Percentiles rank a stretch among this genome's conserved stretches.
phyloP scores from a whole-genome alignment of 1,140 invertebrate genomes.

The Octopus bimaculoides region DNA sequence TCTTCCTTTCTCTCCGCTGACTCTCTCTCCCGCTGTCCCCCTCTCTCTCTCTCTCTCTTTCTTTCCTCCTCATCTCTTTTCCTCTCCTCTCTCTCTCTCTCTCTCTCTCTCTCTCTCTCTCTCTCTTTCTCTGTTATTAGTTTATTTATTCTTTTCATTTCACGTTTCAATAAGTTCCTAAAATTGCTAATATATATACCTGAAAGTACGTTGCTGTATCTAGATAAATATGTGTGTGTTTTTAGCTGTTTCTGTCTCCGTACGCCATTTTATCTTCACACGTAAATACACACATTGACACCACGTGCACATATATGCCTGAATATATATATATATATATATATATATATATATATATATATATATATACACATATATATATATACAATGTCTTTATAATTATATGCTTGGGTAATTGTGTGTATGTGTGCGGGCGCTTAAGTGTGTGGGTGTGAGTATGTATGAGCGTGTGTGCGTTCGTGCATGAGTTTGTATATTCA shows the following conservation, averaged over 20 bases:
- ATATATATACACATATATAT: not conserved
- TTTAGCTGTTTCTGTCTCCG: too few relatives aligned
- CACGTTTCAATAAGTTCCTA: too few relatives aligned
- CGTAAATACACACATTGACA: too few relatives aligned
- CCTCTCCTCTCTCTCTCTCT: slow-evolving; percentile 15
- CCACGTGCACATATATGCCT: too few relatives aligned
- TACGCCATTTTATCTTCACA: too few relatives aligned
- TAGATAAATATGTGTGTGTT: too few relatives aligned
- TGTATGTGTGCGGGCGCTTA: not conserved
- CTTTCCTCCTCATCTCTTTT: not conserved
- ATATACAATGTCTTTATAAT: not conserved
- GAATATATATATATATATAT: not conserved
- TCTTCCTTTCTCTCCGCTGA: not conserved
- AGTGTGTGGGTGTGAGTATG: not conserved
- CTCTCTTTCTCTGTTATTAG: not conserved
- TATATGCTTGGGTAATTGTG: not conserved
- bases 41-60: not conserved
- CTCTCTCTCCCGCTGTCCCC: not conserved
- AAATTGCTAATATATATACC: too few relatives aligned
- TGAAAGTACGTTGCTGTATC: too few relatives aligned
- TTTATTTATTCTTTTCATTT: too few relatives aligned
- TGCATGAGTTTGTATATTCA: not conserved
- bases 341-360: not conserved
- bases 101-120: slow-evolving; percentile 13
- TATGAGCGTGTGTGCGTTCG: not conserved